These are phyloP conservation scores for Colistium nudipinnis DNA, from an alignment of 2,113 vertebrate species.

Conservation along the genomic window DNA sequence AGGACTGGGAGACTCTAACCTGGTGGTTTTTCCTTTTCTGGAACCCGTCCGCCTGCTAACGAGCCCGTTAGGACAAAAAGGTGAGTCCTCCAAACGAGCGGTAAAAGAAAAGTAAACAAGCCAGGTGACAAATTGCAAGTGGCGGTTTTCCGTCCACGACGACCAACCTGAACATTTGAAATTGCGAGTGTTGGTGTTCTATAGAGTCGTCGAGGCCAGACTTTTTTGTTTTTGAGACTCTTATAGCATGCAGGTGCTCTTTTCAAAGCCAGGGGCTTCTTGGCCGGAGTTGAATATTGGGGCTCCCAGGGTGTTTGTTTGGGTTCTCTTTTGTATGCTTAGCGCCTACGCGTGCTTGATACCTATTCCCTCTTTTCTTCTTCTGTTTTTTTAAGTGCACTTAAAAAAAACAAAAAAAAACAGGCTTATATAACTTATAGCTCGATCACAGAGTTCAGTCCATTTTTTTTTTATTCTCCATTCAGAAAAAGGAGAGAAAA, in stretches of 20 bases:
- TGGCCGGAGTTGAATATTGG: slow-evolving; percentile 70
- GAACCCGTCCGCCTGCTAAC: slow-evolving; percentile 63
- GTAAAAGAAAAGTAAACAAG: slow-evolving; percentile 75
- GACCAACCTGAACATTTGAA: slow-evolving; percentile 39
- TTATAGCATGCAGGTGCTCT: slow-evolving; percentile 76
- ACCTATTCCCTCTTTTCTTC: slow-evolving; percentile 58
- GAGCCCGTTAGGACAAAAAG: slow-evolving; percentile 78
- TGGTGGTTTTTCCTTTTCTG: slow-evolving; percentile 56
- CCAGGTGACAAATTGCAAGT: slow-evolving; percentile 71
- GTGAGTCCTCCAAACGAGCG: slow-evolving; percentile 64
- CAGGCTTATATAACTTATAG: slow-evolving; percentile 42
- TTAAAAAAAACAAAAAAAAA: too few relatives aligned
- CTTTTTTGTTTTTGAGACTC: slow-evolving; percentile 46
- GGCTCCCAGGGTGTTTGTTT: slow-evolving; percentile 70
- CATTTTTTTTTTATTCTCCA: slow-evolving; percentile 18
- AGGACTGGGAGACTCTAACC: slow-evolving; percentile 57
- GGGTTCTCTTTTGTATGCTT: slow-evolving; percentile 64
- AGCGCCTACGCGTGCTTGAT: slow-evolving; percentile 57
- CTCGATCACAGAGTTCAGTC: slow-evolving; percentile 32
- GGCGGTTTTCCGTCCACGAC: slow-evolving; percentile 22
- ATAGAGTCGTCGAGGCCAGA: slow-evolving; percentile 49
- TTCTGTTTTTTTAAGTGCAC: slow-evolving; percentile 45
- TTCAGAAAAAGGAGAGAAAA: slow-evolving; percentile 17
- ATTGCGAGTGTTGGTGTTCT: slow-evolving; percentile 55
- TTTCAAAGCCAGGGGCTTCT: slow-evolving; percentile 75